A percentile compares a stretch with the other conserved stretches of the same genome.
Conservation (phyloP, 2,888 invertebrate species). For the Panopea generosa region DNA sequence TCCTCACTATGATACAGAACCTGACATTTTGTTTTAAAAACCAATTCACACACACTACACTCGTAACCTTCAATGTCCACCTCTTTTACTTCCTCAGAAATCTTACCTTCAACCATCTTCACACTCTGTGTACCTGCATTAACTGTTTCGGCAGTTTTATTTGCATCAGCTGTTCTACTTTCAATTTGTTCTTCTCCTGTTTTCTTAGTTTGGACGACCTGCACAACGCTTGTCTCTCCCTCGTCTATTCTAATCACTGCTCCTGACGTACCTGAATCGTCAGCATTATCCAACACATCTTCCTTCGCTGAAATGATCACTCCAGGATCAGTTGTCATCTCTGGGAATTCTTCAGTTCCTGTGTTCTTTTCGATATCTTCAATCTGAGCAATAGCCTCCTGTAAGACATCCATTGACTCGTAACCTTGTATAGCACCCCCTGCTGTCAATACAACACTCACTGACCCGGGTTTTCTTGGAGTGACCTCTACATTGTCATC, state of each 20-base stretch:
- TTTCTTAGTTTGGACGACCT: neutral
- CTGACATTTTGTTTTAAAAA: conserved; percentile 50
- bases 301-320: neutral
- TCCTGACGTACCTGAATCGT: neutral
- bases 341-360: conserved; percentile 2
- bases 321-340: neutral
- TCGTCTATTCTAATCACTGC: neutral
- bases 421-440: conserved; percentile 29
- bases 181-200: neutral
- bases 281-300: neutral
- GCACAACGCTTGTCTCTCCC: neutral
- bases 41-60: conserved; percentile 47
- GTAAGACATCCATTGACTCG: conserved; percentile 55
- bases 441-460: conserved; percentile 18
- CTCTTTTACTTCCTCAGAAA: neutral
- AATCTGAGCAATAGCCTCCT: conserved; percentile 58
- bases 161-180: neutral
- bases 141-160: neutral
- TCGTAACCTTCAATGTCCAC: conserved; percentile 19
- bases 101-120: neutral
- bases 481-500: neutral
- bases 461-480: conserved; percentile 1
- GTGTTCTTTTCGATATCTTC: conserved; percentile 51
- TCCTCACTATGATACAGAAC: conserved; percentile 44
- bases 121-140: conserved; percentile 22